Conservation (phyloP, 1,140 invertebrate genomes). For the Anoplophora glabripennis region DNA sequence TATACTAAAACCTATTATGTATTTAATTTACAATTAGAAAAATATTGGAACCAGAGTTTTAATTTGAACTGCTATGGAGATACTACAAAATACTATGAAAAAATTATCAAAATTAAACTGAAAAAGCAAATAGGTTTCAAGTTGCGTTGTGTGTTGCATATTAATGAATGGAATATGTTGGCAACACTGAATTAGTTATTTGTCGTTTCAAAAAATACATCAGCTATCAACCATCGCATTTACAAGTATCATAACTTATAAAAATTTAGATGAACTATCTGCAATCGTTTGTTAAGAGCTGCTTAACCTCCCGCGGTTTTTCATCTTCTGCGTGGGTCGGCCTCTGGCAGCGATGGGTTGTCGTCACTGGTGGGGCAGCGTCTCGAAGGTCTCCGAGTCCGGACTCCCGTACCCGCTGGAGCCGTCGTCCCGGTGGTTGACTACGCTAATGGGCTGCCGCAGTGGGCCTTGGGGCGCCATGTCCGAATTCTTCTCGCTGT, state of each 20-base stretch:
- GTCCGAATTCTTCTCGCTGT: slow-evolving; percentile 51
- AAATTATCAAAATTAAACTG: too few species aligned
- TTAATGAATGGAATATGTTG: too few species aligned
- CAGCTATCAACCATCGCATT: not conserved
- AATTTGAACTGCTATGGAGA: too few species aligned
- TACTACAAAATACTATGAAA: too few species aligned
- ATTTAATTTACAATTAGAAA: too few species aligned
- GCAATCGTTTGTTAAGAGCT: not conserved
- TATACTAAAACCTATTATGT: too few species aligned
- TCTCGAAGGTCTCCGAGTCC: slow-evolving; percentile 61
- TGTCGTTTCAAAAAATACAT: not conserved
- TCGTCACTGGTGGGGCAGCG: slow-evolving; percentile 33
- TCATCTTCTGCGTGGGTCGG: not conserved
- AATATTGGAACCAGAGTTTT: too few species aligned
- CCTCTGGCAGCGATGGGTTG: not conserved
- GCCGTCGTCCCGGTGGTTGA: slow-evolving; percentile 54
- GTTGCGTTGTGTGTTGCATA: too few species aligned
- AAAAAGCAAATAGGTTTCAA: too few species aligned
- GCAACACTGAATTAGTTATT: too few species aligned
- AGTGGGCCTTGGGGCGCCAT: slow-evolving; percentile 41
- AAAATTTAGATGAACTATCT: not conserved
- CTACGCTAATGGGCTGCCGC: slow-evolving; percentile 51
- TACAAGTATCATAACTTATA: not conserved
- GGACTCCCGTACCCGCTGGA: slow-evolving; percentile 62
- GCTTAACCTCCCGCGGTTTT: not conserved